A percentile compares a stretch with the other conserved stretches of the same genome.
Conservation (phyloP, 2,888 invertebrate genomes). For the Syrista parreyssii region DNA sequence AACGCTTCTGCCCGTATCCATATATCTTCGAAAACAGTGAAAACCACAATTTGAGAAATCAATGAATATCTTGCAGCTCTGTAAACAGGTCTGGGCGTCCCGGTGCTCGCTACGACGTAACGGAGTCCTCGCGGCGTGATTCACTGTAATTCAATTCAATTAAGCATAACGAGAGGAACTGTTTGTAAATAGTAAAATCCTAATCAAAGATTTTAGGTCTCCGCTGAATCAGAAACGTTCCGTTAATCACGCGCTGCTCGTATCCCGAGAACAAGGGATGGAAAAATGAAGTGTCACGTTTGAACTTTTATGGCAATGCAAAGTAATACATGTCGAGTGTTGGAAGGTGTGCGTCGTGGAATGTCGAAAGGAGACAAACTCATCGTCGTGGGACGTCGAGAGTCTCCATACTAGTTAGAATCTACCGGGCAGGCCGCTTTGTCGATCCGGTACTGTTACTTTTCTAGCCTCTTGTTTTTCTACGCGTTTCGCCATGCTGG, state of each 20-base stretch:
- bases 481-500: background rate
- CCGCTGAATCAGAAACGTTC: background rate
- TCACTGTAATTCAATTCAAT: background rate
- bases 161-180: background rate
- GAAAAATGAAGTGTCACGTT: background rate
- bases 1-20: background rate
- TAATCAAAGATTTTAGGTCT: background rate
- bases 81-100: background rate
- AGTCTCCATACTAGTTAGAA: background rate
- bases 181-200: background rate
- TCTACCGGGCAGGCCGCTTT: background rate
- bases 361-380: constrained; percentile 34
- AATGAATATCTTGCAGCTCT: background rate
- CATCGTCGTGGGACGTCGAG: background rate
- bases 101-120: background rate
- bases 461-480: background rate
- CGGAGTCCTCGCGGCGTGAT: no score
- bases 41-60: background rate
- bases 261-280: background rate
- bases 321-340: constrained; percentile 61
- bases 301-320: constrained; percentile 48
- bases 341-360: constrained; percentile 57
- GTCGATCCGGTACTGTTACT: background rate
- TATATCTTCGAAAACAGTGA: background rate
- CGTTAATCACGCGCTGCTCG: background rate